Evolutionary conservation across 1,140 invertebrate species (phyloP).

Genomic region (Cepaea nemoralis): DNA sequence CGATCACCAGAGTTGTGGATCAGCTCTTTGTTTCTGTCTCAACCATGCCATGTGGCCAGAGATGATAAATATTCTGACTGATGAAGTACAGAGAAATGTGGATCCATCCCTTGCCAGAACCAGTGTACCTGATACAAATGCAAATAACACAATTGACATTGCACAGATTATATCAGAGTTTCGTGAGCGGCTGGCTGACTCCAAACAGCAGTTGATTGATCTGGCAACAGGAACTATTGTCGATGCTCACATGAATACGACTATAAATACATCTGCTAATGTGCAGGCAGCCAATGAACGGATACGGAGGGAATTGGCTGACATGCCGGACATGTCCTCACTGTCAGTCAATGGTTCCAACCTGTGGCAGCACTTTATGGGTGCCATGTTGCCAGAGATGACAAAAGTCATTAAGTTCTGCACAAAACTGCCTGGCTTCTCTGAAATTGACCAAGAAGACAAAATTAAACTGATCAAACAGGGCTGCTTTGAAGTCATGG

Average conservation of each 20-base stretch:
- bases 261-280: slow-evolving; percentile 93
- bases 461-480: slow-evolving; percentile 78
- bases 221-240: slow-evolving; percentile 81
- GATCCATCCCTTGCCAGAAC: no score
- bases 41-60: no score
- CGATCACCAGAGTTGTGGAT: no score
- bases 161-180: no score
- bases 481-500: slow-evolving; percentile 73
- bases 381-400: slow-evolving; percentile 82
- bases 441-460: slow-evolving; percentile 78
- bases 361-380: slow-evolving; percentile 67
- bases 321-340: slow-evolving; percentile 57
- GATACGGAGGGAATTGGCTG: no score
- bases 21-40: no score
- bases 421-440: slow-evolving; percentile 85
- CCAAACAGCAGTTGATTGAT: slow-evolving; percentile 71
- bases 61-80: no score
- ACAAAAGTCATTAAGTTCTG: slow-evolving; percentile 97
- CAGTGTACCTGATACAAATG: no score
- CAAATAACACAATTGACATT: no score
- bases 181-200: no score
- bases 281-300: slow-evolving; percentile 75
- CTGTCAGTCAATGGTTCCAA: slow-evolving; percentile 48
- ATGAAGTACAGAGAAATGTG: no score
- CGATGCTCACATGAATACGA: slow-evolving; percentile 92